Conservation (phyloP, 2,113 vertebrate genomes). For the Crocuta crocuta region DNA sequence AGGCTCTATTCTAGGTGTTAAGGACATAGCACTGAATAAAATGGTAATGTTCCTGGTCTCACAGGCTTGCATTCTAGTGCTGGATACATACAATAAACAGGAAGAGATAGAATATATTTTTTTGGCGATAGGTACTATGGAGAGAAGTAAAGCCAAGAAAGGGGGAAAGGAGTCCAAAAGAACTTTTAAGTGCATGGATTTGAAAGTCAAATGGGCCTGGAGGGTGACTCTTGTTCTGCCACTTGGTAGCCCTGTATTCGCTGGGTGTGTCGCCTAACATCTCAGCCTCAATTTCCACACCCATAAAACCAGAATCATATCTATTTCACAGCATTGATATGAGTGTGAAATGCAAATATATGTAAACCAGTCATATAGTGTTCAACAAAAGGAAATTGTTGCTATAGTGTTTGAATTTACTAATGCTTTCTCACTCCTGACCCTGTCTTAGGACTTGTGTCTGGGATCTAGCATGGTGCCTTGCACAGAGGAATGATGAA, state of each 20-base stretch:
- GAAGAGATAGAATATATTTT: not conserved
- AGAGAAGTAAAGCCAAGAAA: not conserved
- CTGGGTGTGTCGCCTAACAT: not conserved
- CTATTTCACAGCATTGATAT: not conserved
- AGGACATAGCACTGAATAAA: not conserved
- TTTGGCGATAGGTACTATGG: not conserved
- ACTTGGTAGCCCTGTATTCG: not conserved
- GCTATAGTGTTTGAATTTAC: not conserved
- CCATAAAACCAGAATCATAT: not conserved
- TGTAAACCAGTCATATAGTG: not conserved
- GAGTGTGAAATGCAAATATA: not conserved
- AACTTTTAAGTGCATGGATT: not conserved
- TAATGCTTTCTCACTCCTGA: not conserved
- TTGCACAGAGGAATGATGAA: not conserved
- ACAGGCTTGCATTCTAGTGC: not conserved
- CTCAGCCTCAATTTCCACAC: not conserved
- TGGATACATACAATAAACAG: not conserved
- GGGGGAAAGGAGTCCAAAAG: not conserved
- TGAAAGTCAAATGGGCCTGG: not conserved
- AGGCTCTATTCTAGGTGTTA: not conserved
- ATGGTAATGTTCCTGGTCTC: not conserved
- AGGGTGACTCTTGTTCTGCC: not conserved
- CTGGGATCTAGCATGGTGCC: not conserved
- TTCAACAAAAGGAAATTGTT: not conserved
- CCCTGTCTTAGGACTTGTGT: not conserved